A percentile compares a stretch with the other conserved stretches of the same genome.
Conservation (phyloP, 2,888 invertebrate genomes). For the Aphrophora alni region DNA sequence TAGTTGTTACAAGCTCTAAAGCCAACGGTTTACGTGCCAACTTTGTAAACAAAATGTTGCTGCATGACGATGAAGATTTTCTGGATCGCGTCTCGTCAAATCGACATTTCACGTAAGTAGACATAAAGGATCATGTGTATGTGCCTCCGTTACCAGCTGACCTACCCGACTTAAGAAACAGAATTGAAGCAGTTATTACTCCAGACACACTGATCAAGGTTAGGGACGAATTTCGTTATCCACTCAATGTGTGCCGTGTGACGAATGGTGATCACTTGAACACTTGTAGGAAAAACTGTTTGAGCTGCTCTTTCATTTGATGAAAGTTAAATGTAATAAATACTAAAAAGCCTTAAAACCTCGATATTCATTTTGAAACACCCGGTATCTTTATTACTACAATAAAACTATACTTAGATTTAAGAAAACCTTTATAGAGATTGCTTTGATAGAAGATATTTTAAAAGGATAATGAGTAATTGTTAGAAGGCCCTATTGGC, state of each 20-base stretch:
- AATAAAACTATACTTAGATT: no score
- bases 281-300: conserved; percentile 17
- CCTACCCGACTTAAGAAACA: no score
- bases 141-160: not conserved
- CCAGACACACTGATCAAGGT: not conserved
- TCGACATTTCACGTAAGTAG: not conserved
- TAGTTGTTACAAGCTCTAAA: not conserved
- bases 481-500: no score
- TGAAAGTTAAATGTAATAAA: no score
- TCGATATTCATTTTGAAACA: no score
- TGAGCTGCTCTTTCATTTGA: no score
- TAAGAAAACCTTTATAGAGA: no score
- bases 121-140: conserved; percentile 7
- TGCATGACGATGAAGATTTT: conserved; percentile 22
- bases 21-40: conserved; percentile 2
- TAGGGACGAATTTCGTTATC: not conserved
- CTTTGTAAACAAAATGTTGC: conserved; percentile 9
- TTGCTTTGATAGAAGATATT: no score
- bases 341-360: no score
- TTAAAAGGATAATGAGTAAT: no score
- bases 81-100: conserved; percentile 7
- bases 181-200: conserved; percentile 7
- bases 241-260: no score
- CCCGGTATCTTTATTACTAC: no score
- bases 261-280: conserved; percentile 12